Evolutionary conservation across 2,113 vertebrate genomes (phyloP).

Genomic region (Chaetura pelagica): DNA sequence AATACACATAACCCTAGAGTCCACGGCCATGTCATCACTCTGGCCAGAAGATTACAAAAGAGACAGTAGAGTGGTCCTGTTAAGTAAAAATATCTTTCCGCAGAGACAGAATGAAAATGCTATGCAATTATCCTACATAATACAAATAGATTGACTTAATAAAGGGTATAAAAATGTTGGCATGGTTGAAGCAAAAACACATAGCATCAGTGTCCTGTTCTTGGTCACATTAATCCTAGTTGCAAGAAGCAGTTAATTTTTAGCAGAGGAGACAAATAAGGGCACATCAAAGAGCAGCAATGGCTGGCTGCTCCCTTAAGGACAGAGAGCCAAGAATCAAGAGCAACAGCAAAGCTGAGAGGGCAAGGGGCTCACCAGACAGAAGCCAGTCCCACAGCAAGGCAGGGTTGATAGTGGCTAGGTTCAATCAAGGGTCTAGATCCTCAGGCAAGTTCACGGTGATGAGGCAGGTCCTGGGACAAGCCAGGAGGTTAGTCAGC

Average conservation of each 20-base stretch:
- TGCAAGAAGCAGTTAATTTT: neutral
- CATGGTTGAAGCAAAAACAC: neutral
- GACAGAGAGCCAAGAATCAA: neutral
- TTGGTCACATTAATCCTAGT: neutral
- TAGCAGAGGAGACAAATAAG: neutral
- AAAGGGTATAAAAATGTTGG: neutral
- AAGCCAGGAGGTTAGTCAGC: neutral
- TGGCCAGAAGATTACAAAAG: neutral
- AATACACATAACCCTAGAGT: neutral
- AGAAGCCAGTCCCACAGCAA: neutral
- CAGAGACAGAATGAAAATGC: neutral
- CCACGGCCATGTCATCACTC: neutral
- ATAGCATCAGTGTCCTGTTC: neutral
- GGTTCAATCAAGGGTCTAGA: neutral
- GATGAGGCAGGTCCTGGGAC: neutral
- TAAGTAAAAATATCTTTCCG: slow-evolving; percentile 10
- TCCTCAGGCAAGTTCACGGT: neutral
- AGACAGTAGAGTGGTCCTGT: neutral
- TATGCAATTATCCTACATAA: neutral
- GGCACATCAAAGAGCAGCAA: neutral
- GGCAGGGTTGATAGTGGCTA: neutral
- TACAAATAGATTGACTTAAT: neutral
- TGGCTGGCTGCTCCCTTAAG: neutral
- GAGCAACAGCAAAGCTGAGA: neutral
- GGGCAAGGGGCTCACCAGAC: neutral